phyloP scores from a whole-genome alignment of 2,797 vertebrate species.

The Eurystomus glaucurus region DNA sequence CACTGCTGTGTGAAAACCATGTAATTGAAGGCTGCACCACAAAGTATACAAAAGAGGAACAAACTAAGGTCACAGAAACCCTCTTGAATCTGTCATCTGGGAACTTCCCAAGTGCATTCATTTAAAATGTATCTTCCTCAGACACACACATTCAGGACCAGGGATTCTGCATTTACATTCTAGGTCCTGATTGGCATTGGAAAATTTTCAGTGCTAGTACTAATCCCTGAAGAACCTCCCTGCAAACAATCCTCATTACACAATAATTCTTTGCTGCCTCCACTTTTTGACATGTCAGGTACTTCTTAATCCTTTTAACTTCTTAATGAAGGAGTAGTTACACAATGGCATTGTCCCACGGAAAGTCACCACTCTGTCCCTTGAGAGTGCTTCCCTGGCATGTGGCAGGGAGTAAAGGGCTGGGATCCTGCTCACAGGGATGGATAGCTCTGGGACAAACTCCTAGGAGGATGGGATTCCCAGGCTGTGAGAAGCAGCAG shows the following conservation, averaged over 20 bases:
- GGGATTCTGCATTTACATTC: not conserved
- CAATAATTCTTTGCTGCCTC: not conserved
- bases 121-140: not conserved
- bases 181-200: not conserved
- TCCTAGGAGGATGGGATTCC: not conserved
- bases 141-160: not conserved
- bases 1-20: not conserved
- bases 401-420: not conserved
- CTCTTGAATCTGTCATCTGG: not conserved
- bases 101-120: not conserved
- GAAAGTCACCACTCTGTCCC: not conserved
- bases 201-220: not conserved
- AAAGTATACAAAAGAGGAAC: not conserved
- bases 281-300: not conserved
- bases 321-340: conserved; percentile 13
- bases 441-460: not conserved
- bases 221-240: not conserved
- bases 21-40: not conserved
- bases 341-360: fast-evolving
- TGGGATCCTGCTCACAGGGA: not conserved
- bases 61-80: not conserved
- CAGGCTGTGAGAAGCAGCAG: not conserved
- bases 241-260: conserved; percentile 8
- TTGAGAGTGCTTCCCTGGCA: not conserved
- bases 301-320: conserved; percentile 42